Evolutionary conservation across 1,140 invertebrate genomes (phyloP), one percentile per base, ranked within the genome.

Genomic region (Lepidurus packardi): DNA sequence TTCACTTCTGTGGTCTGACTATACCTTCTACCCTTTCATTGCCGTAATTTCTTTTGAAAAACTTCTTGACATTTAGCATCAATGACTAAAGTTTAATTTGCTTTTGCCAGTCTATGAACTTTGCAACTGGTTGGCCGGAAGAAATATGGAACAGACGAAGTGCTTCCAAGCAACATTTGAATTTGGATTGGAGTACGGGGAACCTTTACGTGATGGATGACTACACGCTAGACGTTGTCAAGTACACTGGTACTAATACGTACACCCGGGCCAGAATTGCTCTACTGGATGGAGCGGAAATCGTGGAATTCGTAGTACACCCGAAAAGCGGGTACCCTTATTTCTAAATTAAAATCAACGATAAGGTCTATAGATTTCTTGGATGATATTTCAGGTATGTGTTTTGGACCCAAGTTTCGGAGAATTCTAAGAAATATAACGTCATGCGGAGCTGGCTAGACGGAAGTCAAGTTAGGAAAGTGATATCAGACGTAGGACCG

Each of bases 201-300:
- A 65, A 65, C 53, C 53, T 65, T 65, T 65, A 65, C 53, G 53
- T 65, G 5, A 65, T 65, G 53, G 21, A 65, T 21, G 53, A 65
- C 13, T 65, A 65, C 53, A n/a, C 53, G 53, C 13, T 65, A 65
- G 6, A 65, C 13, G 53, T 65, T 65, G 9, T 65, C 6, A 65
- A 65, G 8, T 65, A 65, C 13, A 47, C n/a, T 16, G 13, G 8
- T 65, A 7, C 4, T 47, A 16, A 1, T 21, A 7, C 8, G n/a
- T 16, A 16, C 53, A 65, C 1, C 13, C 53, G 53, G 6, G 53
- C 53, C 7, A 21, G 21, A 7, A 65, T 65, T 7, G 53, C 53
- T 65, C 13, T 21, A 16, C 0, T 65, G 8, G 13, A 9, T 16
- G 53, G 53, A 65, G 53, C 7, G 13, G 53, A 65, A 7, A 21